These are phyloP conservation scores for Melanotaenia duboulayi DNA, from an alignment of 2,113 vertebrate species.

Conservation along the genomic window DNA sequence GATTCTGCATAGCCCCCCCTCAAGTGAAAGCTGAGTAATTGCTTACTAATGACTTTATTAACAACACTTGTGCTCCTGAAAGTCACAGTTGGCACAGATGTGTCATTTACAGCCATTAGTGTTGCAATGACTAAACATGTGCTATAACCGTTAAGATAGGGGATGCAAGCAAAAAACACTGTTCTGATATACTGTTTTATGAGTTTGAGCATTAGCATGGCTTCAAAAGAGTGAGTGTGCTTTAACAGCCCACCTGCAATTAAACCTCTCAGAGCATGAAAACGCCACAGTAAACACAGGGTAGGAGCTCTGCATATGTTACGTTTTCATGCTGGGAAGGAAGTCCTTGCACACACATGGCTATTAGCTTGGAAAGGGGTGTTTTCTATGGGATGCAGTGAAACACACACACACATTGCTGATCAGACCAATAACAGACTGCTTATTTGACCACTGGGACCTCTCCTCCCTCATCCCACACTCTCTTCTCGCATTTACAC, in stretches of 20 bases:
- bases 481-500: slow-evolving; percentile 20
- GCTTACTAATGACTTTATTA: slow-evolving; percentile 65
- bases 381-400: slow-evolving; percentile 58
- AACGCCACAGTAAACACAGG: slow-evolving; percentile 22
- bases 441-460: slow-evolving; percentile 68
- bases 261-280: slow-evolving; percentile 28
- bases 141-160: slow-evolving; percentile 16
- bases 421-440: slow-evolving; percentile 70
- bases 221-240: slow-evolving; percentile 14
- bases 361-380: slow-evolving; percentile 60
- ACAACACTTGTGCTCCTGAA: slow-evolving; percentile 55
- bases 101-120: slow-evolving; percentile 63
- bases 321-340: slow-evolving; percentile 15
- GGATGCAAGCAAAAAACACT: not conserved
- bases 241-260: slow-evolving; percentile 22
- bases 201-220: slow-evolving; percentile 21
- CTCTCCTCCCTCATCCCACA: not conserved
- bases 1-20: not conserved
- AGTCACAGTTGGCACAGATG: slow-evolving; percentile 63
- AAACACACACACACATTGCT: slow-evolving; percentile 63
- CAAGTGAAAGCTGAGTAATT: slow-evolving; percentile 57
- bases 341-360: slow-evolving; percentile 26
- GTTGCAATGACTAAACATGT: slow-evolving; percentile 64
- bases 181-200: slow-evolving; percentile 16
- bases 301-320: slow-evolving; percentile 7